These are phyloP conservation scores for Notodonta dromedarius DNA, from an alignment of 2,888 invertebrate genomes.

Conservation along the genomic window DNA sequence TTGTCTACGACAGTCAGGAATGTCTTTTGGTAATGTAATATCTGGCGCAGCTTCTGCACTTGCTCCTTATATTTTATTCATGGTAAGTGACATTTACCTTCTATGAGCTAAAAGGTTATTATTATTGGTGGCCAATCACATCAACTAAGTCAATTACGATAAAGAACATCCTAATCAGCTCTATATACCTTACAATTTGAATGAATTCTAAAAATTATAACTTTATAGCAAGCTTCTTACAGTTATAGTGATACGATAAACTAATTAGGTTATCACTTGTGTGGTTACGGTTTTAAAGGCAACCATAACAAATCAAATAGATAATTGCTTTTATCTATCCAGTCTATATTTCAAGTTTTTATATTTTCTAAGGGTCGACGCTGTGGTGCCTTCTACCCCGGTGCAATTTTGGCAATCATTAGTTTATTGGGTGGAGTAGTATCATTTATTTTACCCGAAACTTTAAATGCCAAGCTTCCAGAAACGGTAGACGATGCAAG, in stretches of 20 bases:
- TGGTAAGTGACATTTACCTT: conserved; percentile 62
- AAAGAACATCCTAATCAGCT: no score
- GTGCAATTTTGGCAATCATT: conserved; percentile 47
- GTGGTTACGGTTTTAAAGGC: no score
- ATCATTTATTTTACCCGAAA: conserved; percentile 85
- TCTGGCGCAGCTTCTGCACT: conserved; percentile 82
- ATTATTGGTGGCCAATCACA: no score
- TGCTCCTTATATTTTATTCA: conserved; percentile 85
- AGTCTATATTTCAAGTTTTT: not conserved
- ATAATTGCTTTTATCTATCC: no score
- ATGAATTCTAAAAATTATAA: no score
- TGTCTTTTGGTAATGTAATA: conserved; percentile 83
- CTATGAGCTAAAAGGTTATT: no score
- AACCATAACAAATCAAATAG: no score
- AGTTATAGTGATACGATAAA: no score
- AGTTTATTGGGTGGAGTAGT: conserved; percentile 73
- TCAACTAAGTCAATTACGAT: no score
- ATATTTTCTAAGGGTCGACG: conserved; percentile 54
- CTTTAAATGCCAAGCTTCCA: conserved; percentile 85
- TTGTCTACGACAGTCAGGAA: conserved; percentile 86
- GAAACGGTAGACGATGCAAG: conserved; percentile 86
- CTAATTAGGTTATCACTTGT: no score
- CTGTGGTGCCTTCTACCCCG: conserved; percentile 51
- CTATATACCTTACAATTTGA: no score
- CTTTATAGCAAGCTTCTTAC: no score